Conservation (phyloP, 2,113 vertebrate genomes). For the Centrocercus urophasianus region DNA sequence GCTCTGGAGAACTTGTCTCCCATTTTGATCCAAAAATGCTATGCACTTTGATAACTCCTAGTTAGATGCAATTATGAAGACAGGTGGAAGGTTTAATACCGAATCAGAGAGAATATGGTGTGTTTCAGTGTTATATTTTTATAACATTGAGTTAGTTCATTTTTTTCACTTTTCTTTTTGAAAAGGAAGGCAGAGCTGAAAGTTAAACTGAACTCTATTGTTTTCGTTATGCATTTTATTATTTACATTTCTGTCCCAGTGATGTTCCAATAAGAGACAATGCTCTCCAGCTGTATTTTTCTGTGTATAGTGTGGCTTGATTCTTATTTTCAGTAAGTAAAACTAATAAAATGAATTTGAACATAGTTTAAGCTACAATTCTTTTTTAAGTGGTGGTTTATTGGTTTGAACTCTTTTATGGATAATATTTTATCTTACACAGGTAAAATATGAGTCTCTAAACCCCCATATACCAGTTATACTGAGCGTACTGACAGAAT, state of each 20-base stretch:
- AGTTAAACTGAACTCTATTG: not conserved
- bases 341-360: not conserved
- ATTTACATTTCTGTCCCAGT: not conserved
- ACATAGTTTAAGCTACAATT: not conserved
- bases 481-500: constrained; percentile 60
- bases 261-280: not conserved
- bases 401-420: not conserved
- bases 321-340: not conserved
- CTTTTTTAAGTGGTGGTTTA: not conserved
- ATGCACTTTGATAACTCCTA: not conserved
- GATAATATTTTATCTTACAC: not conserved
- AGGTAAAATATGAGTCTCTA: constrained; percentile 72
- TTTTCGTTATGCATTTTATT: not conserved
- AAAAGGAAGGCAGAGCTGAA: not conserved
- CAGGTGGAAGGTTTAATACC: not conserved
- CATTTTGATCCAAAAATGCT: not conserved
- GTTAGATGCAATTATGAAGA: not conserved
- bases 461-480: not conserved
- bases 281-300: not conserved
- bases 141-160: not conserved
- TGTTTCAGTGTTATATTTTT: not conserved
- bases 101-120: not conserved
- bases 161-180: not conserved
- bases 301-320: not conserved
- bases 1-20: not conserved